Evolutionary conservation across 1,140 invertebrate species (phyloP), one percentile per base, ranked within the genome.

Genomic region (Acromyrmex echinatior): DNA sequence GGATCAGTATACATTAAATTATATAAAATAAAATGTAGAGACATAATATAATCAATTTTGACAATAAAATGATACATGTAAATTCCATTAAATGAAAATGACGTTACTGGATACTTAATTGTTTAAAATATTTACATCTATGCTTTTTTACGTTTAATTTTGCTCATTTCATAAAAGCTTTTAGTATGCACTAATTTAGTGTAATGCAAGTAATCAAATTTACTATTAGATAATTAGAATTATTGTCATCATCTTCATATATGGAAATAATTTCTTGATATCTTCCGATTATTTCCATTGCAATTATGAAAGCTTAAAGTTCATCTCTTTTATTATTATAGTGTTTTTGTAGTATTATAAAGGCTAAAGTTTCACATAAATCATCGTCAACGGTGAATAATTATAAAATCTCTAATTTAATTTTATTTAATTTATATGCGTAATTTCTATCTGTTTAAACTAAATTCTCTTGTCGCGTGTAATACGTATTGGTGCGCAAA

Each of bases 201-300:
- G 39, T 45, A 45, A 45, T 45, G 39, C 39, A 45, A 45, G 9
- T 10, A 45, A 45, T 10, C 39, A 45, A 45, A 45, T 10, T 45
- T 10, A 45, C 9, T 45, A 45, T 3, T 45, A 45, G 14, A 51
- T 51, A 51, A 16, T 12, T 51, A 45, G 9, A 51, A 51, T 51
- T 51, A 51, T 51, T 51, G 39, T 45, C 39, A 16, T 16, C 14
- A 51, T 16, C 3, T 51, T 14, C 49, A 51, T 16, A 3, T 39
- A 66, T 45, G 28, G 7, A 68, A 68, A 39, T 21, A n/a, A 68
- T 80, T 58, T 80, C 21, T 51, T 18, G 0, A 4, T n/a, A 35
- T 14, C n/a, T 49, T 10, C 5, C 39, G 2, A 66, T 79, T 78
- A 78, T 49, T 78, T 78, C 31, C 16, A 49, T n/a, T 21, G 66